A percentile compares a stretch with the other conserved stretches of the same genome.
phyloP scores from a whole-genome alignment of 2,888 invertebrate species.

The Troglohyphantes excavatus region DNA sequence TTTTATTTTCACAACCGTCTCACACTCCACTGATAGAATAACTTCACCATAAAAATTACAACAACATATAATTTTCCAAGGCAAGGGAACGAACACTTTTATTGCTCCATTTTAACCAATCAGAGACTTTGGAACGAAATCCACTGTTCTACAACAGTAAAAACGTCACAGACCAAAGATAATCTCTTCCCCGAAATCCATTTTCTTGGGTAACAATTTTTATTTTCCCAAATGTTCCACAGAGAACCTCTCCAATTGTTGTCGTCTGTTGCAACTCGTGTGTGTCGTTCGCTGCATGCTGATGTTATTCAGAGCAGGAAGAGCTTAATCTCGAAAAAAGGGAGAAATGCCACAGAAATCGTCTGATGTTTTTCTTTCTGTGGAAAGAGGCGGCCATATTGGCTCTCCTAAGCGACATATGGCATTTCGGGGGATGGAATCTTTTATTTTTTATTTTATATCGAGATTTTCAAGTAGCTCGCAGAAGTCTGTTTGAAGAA shows the following conservation, averaged over 20 bases:
- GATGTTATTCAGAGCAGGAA: not conserved
- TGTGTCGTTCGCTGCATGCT: not conserved
- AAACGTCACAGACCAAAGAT: not conserved
- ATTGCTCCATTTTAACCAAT: too few species aligned
- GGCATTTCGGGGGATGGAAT: slow-evolving; percentile 3
- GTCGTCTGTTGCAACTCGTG: not conserved
- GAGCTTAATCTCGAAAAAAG: not conserved
- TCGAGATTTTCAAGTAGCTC: slow-evolving; percentile 26
- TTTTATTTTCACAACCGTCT: too few species aligned
- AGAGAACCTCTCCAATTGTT: not conserved
- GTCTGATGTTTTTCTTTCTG: not conserved
- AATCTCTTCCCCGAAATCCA: not conserved
- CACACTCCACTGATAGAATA: too few species aligned
- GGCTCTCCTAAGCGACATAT: slow-evolving; percentile 32
- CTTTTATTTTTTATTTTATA: not conserved
- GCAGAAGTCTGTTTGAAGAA: not conserved
- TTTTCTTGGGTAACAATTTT: slow-evolving; percentile 5
- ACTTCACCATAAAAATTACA: too few species aligned
- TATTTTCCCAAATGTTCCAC: not conserved
- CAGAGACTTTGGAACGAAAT: too few species aligned
- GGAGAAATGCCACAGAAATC: not conserved
- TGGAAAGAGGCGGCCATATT: slow-evolving; percentile 23
- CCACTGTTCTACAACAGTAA: not conserved
- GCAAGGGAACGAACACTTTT: too few species aligned
- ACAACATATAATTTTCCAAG: too few species aligned